phyloP scores from a whole-genome alignment of 2,797 vertebrate species.

The Enteromius argenteus region DNA sequence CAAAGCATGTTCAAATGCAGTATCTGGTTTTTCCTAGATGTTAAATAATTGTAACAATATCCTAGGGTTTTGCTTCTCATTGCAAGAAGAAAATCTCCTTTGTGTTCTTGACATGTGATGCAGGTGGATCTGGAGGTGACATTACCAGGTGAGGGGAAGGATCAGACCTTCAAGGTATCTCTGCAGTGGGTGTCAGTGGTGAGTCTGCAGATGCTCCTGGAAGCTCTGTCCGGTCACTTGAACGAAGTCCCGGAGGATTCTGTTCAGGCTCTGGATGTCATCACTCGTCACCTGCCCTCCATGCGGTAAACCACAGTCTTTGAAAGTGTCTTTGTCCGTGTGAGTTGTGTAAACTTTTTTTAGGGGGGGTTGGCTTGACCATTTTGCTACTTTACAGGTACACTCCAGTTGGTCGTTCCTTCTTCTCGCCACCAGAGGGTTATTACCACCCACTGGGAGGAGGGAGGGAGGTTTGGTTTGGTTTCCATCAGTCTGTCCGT shows the following conservation, averaged over 20 bases:
- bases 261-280: slow-evolving; percentile 96
- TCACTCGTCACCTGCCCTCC: slow-evolving; percentile 96
- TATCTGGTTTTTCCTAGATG: neutral
- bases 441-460: slow-evolving; percentile 96
- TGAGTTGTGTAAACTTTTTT: neutral
- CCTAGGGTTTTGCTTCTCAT: neutral
- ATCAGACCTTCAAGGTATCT: slow-evolving; percentile 98
- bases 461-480: slow-evolving; percentile 95
- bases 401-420: slow-evolving; percentile 96
- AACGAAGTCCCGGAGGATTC: slow-evolving; percentile 98
- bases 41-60: neutral
- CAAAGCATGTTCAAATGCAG: slow-evolving; percentile 9
- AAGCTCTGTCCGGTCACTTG: slow-evolving; percentile 93
- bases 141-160: slow-evolving; percentile 96
- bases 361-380: neutral
- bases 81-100: neutral
- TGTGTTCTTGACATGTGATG: neutral
- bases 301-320: slow-evolving; percentile 86
- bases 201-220: slow-evolving; percentile 95
- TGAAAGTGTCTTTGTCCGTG: neutral
- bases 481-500: slow-evolving; percentile 96
- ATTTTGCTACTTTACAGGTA: slow-evolving; percentile 79
- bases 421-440: slow-evolving; percentile 97
- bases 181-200: slow-evolving; percentile 99
- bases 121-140: slow-evolving; percentile 99